Evolutionary conservation across 1,140 invertebrate genomes (phyloP), one percentile per base, ranked within the genome.

Genomic region (Tetranychus urticae): DNA sequence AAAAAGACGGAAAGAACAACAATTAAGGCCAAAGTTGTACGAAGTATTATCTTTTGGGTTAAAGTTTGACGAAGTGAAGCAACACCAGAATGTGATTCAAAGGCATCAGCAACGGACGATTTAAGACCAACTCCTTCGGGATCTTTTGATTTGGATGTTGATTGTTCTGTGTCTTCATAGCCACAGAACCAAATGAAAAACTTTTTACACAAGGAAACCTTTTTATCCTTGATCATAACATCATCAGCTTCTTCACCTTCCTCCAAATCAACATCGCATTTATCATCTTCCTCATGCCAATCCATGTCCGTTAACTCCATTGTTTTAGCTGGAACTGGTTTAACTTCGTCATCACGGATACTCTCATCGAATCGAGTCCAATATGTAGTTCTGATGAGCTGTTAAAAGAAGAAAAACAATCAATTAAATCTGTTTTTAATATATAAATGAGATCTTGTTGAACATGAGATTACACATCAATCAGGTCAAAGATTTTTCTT

Each of bases 341-440:
- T 56, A 35, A 36, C 62, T 12, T 67, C 66, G 55, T 67, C 66
- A 12, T 60, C 50, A 31, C 66, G 59, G 3, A 61, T 58, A 35
- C 47, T 45, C 12, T 45, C 54, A 56, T 65, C 63, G 54, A 63
- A 65, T 37, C 66, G 50, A 36, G 66, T 65, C 63, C 64, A 67
- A 50, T 65, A 67, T 0, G 66, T 67, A 4, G 66, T 67, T 56
- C 66, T 39, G 45, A 67, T 64, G 1, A 67, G 59, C 66, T 67
- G 31, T 34, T 54, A 1, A 2, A 8, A n/a, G 7, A 14, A 48
- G 33, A 10, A 42, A 10, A 10, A 42, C 5, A 42, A 42, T 42
- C 0, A 42, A 42, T 42, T 10, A 42, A 42, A 42, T 42, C 39
- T 42, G 39, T 42, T 23, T 23, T 23, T 0, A 23, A 23, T 23